phyloP scores from a whole-genome alignment of 2,113 vertebrate genomes.

The Steatornis caripensis region DNA sequence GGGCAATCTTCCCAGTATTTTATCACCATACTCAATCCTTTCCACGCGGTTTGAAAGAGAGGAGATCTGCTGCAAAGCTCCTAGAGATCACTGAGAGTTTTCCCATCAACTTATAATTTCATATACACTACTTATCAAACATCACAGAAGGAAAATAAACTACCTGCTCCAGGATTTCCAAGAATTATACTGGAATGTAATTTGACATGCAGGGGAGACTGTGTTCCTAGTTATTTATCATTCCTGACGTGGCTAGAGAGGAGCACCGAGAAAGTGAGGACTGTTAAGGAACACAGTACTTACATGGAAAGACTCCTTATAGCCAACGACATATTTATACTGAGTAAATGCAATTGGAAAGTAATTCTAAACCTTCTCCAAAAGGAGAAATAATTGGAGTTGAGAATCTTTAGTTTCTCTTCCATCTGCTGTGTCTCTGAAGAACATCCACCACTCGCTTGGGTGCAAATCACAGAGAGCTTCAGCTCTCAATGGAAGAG shows the following conservation, averaged over 20 bases:
- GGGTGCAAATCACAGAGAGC: neutral
- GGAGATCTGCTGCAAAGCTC: neutral
- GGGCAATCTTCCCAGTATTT: neutral
- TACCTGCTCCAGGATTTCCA: neutral
- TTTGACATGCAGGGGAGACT: neutral
- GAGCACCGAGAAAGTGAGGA: neutral
- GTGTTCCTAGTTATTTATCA: neutral
- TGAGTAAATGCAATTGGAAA: neutral
- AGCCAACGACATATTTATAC: neutral
- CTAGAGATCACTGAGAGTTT: neutral
- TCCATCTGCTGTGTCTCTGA: neutral
- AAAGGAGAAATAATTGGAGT: neutral
- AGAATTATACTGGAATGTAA: neutral
- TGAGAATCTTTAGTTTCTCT: neutral
- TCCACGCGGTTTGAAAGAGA: neutral
- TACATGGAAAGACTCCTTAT: neutral
- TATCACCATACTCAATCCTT: neutral
- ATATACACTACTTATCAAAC: neutral
- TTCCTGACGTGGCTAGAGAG: neutral
- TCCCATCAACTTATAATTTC: neutral
- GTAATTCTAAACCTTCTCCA: neutral
- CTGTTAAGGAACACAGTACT: neutral
- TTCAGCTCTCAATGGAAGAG: neutral
- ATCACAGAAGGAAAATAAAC: neutral
- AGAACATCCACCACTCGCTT: neutral